Percentiles rank a stretch among this genome's conserved stretches.
Conservation (phyloP, 2,113 vertebrate species). For the Aepyceros melampus region DNA sequence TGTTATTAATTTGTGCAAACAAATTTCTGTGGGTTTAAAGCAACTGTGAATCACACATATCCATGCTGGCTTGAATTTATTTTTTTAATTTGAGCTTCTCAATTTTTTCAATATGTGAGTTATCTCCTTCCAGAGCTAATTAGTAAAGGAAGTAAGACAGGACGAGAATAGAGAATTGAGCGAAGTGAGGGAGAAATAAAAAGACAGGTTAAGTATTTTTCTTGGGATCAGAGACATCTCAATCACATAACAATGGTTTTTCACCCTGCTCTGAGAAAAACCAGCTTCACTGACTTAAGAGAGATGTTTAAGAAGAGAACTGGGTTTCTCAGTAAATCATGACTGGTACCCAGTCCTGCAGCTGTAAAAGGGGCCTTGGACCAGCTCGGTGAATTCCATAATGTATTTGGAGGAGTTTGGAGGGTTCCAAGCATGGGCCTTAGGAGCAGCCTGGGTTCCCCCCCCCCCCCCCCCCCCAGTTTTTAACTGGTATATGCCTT, state of each 20-base stretch:
- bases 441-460: neutral
- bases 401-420: neutral
- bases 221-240: neutral
- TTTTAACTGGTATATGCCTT: neutral
- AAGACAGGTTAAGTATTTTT: neutral
- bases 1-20: constrained; percentile 38
- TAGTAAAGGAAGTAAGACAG: neutral
- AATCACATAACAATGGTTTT: neutral
- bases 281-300: neutral
- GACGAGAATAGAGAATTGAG: neutral
- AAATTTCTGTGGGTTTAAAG: neutral
- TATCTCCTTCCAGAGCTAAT: constrained; percentile 20
- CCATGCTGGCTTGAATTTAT: neutral
- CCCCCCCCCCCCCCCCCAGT: neutral
- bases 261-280: neutral
- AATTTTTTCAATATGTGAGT: neutral
- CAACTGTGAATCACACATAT: neutral
- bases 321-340: neutral
- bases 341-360: no score
- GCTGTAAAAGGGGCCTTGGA: neutral
- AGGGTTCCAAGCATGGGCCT: no score
- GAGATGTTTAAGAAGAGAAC: neutral
- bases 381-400: accelerated
- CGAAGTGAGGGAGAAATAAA: neutral
- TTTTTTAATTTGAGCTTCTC: neutral